Evolutionary conservation across 1,140 invertebrate species (phyloP).

Genomic region (Drosophila setifemur): DNA sequence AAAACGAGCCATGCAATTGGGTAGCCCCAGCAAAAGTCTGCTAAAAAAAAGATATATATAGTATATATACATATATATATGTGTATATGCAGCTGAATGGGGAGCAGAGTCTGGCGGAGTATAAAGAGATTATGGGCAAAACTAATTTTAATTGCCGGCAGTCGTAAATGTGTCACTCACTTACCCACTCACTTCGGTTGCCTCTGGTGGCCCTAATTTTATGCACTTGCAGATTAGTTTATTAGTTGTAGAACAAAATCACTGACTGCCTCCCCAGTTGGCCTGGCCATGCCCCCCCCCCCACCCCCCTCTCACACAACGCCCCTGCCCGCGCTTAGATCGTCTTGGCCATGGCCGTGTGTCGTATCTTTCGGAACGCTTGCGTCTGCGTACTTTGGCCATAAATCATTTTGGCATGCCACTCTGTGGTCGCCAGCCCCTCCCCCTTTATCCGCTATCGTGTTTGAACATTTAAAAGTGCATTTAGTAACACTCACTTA

Average conservation of each 20-base stretch:
- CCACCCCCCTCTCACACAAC: not conserved
- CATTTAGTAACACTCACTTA: constrained; percentile 82
- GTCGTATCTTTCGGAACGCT: constrained; percentile 22
- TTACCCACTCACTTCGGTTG: constrained; percentile 39
- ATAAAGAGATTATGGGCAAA: constrained; percentile 78
- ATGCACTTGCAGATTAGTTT: constrained; percentile 81
- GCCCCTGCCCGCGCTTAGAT: no score
- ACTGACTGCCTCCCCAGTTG: constrained; percentile 50
- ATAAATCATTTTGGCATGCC: constrained; percentile 81
- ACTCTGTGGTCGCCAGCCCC: constrained; percentile 53
- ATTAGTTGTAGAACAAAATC: constrained; percentile 79
- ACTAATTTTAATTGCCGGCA: constrained; percentile 75
- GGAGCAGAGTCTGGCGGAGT: constrained; percentile 36
- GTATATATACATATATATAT: not conserved
- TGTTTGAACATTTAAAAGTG: constrained; percentile 82
- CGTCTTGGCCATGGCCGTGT: constrained; percentile 62
- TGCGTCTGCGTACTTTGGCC: constrained; percentile 75
- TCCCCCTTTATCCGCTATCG: constrained; percentile 39
- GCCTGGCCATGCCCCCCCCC: not conserved
- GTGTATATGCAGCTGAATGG: not conserved
- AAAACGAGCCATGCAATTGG: constrained; percentile 77
- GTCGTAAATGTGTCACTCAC: constrained; percentile 78
- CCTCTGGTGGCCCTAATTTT: constrained; percentile 78
- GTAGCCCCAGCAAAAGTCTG: constrained; percentile 55
- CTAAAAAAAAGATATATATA: constrained; percentile 6